Base-by-base conservation (phyloP, 2,113 vertebrate species). In the Gasterosteus nipponicus region DNA sequence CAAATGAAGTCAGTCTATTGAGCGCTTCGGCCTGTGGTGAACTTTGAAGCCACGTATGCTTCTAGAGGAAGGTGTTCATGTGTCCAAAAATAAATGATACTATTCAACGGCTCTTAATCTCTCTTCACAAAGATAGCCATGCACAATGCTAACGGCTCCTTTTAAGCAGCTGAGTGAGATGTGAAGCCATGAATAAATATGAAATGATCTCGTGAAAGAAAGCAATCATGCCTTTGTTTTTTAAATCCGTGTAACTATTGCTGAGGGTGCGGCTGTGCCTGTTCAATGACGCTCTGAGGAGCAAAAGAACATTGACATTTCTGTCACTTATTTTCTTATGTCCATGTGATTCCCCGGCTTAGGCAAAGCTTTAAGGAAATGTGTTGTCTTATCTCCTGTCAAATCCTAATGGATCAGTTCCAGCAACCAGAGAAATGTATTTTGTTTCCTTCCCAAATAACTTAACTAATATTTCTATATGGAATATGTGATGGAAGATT, bases 301-400 rank as follows among this genome's bases (percentile, higher is more conserved):
- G 59, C 60, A 84, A 80, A 82, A 73, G 77, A 62, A 80, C 59
- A 81, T 83, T 69, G 65, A 8, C 18, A 60, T 42, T 51, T 42
- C 56, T 71, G 35, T 56, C 15, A 7, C 57, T 44, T n/a, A 39
- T 57, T 57, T 54, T n/a, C 77, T 82, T 53, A 61, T 29, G 60
- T 67, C 79, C 74, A 80, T 80, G 85, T 84, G 84, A 84, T 76
- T 78, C 54, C 56, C 72, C 5, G 66, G 81, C 84, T 91, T 89
- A 87, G 72, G 81, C 71, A 92, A 87, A 90, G 87, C 91, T 86
- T 84, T 51, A 59, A 87, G 83, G 76, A 91, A 91, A 92, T 84
- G 80, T 81, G 84, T 83, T 15, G 54, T 84, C 83, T 80, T 87
- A 85, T 90, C 64, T 77, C 72, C 67, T n/a, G 71, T 87, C 74